Evolutionary conservation across 2,888 invertebrate genomes (phyloP).

Genomic region (Myathropa florea): DNA sequence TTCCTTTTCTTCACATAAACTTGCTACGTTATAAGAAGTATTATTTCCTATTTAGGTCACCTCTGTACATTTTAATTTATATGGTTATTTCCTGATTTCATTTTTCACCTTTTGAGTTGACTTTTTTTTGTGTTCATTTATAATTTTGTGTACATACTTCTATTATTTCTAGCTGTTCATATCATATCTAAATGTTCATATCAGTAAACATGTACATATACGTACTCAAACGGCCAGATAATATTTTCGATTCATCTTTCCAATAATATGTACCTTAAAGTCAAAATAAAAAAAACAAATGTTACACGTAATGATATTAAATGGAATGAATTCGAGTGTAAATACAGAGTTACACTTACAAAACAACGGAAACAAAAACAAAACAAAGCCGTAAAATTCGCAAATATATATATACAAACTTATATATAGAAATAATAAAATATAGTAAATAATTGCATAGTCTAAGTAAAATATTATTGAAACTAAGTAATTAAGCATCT

Average conservation of each 20-base stretch:
- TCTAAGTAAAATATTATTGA: conserved; percentile 67
- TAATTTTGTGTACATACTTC: conserved; percentile 44
- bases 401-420: conserved; percentile 23
- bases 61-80: not conserved
- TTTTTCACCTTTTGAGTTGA: not conserved
- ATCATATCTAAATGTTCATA: conserved; percentile 1
- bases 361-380: conserved; percentile 73
- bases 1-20: not conserved
- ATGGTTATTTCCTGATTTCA: not conserved
- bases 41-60: not conserved
- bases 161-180: conserved; percentile 59
- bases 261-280: conserved; percentile 66
- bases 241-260: conserved; percentile 63
- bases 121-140: not conserved
- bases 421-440: conserved; percentile 33
- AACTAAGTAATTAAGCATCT: conserved; percentile 41
- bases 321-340: not conserved
- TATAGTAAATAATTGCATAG: conserved; percentile 68
- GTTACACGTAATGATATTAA: conserved; percentile 17
- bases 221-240: conserved; percentile 44
- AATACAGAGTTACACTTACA: conserved; percentile 72
- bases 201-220: conserved; percentile 9
- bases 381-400: conserved; percentile 8
- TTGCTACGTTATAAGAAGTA: not conserved
- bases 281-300: conserved; percentile 42